Percentiles rank a stretch among this genome's conserved stretches.
Evolutionary conservation across 1,140 invertebrate genomes (phyloP).

Genomic region (Drosophila chauvacae): DNA sequence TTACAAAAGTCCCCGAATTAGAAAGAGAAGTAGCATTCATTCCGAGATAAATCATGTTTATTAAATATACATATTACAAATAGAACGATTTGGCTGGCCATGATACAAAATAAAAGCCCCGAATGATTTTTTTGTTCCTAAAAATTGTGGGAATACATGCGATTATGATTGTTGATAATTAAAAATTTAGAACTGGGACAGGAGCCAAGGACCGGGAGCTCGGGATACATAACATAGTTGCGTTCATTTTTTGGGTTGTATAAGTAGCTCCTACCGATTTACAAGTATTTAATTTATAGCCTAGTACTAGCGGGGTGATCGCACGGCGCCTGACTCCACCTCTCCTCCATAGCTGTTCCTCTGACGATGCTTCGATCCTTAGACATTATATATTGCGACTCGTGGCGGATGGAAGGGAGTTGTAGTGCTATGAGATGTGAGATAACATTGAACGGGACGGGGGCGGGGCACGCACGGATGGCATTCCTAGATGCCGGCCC

Average conservation of each 20-base stretch:
- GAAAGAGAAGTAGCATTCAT: conserved; percentile 2
- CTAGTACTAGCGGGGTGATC: conserved; percentile 32
- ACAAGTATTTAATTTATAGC: conserved; percentile 21
- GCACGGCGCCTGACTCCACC: neutral
- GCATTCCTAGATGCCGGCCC: conserved; percentile 85
- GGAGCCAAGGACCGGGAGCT: neutral
- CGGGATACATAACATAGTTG: neutral
- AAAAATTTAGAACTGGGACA: conserved; percentile 3
- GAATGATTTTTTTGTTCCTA: conserved; percentile 19
- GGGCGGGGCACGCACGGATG: neutral
- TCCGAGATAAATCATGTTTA: conserved; percentile 33
- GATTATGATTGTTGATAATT: conserved; percentile 4
- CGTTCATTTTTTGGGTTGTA: neutral
- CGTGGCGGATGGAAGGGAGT: conserved; percentile 13
- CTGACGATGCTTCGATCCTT: conserved; percentile 9
- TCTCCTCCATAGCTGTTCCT: neutral
- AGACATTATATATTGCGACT: conserved; percentile 49
- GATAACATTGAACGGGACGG: conserved; percentile 12
- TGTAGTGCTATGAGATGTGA: neutral
- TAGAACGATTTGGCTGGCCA: conserved; percentile 35
- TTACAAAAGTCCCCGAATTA: neutral
- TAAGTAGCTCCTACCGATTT: conserved; percentile 29
- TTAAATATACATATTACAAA: conserved; percentile 49
- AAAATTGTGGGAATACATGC: conserved; percentile 11
- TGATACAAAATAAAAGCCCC: conserved; percentile 14